phyloP scores from a whole-genome alignment of 1,140 invertebrate genomes.

The Polypedilum vanderplanki region DNA sequence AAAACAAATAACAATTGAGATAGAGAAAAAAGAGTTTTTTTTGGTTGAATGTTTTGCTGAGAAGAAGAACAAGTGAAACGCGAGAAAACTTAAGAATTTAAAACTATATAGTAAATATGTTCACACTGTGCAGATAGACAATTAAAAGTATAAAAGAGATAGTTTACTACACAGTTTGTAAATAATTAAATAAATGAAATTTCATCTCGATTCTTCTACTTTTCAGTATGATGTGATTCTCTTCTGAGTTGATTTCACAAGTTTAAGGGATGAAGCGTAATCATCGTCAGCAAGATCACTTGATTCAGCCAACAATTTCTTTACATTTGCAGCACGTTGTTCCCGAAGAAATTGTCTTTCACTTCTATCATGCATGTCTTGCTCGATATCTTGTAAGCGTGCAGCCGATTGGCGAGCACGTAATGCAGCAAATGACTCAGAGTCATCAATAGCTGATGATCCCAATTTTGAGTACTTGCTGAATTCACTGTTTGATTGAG shows the following conservation, averaged over 20 bases:
- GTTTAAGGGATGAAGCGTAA: background rate
- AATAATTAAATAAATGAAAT: too few relatives aligned
- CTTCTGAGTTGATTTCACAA: background rate
- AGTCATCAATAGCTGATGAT: background rate
- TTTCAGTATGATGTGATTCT: conserved; percentile 13
- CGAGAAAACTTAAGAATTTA: too few relatives aligned
- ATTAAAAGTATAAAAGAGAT: too few relatives aligned
- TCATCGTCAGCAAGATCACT: background rate
- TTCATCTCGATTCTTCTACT: too few relatives aligned
- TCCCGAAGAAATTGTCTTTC: conserved; percentile 32
- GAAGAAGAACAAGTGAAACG: too few relatives aligned
- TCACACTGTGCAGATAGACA: too few relatives aligned
- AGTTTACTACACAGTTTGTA: too few relatives aligned
- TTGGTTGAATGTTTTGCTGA: too few relatives aligned
- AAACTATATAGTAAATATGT: too few relatives aligned
- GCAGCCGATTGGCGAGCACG: conserved; percentile 31
- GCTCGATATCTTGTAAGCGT: conserved; percentile 32
- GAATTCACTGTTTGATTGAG: background rate
- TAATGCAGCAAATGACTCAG: conserved; percentile 27
- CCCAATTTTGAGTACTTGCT: background rate
- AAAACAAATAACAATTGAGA: too few relatives aligned
- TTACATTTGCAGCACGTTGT: conserved; percentile 31
- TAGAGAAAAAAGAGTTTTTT: too few relatives aligned
- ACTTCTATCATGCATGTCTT: conserved; percentile 31
- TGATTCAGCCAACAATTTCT: conserved; percentile 32